phyloP scores from a whole-genome alignment of 2,113 vertebrate genomes.

The Chamaea fasciata region DNA sequence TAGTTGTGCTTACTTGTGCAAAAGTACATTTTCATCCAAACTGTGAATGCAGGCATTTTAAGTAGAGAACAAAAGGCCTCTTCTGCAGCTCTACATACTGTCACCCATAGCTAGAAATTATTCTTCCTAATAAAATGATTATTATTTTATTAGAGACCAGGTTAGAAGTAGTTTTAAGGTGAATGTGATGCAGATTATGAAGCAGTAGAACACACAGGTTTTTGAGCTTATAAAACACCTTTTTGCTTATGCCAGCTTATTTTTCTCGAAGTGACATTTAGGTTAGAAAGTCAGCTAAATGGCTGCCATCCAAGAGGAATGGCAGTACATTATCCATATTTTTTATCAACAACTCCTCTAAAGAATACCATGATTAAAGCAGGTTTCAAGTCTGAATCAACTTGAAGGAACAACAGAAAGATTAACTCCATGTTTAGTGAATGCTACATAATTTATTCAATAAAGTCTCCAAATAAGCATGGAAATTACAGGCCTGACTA shows the following conservation, averaged over 20 bases:
- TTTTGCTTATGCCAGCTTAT: neutral
- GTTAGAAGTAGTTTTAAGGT: neutral
- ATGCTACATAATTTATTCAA: conserved; percentile 30
- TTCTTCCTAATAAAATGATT: neutral
- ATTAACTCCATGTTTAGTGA: conserved; percentile 33
- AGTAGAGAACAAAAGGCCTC: neutral
- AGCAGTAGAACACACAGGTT: neutral
- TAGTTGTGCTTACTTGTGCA: neutral
- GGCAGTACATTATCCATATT: neutral
- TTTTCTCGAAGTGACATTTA: neutral
- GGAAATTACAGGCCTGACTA: conserved; percentile 33
- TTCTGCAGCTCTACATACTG: neutral
- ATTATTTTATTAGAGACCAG: neutral
- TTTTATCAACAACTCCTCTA: neutral
- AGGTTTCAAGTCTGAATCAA: neutral
- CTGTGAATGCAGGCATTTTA: neutral
- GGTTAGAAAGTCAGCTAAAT: neutral
- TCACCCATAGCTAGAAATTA: neutral
- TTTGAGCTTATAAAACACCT: neutral
- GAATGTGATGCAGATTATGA: neutral
- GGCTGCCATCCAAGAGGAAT: neutral
- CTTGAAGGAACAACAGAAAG: conserved; percentile 19
- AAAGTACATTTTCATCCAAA: neutral
- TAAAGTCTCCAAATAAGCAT: conserved; percentile 12
- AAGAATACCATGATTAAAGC: neutral